Evolutionary conservation across 2,797 vertebrate genomes (phyloP), one percentile per base, ranked within the genome.

Genomic region (Buceros bicornis): DNA sequence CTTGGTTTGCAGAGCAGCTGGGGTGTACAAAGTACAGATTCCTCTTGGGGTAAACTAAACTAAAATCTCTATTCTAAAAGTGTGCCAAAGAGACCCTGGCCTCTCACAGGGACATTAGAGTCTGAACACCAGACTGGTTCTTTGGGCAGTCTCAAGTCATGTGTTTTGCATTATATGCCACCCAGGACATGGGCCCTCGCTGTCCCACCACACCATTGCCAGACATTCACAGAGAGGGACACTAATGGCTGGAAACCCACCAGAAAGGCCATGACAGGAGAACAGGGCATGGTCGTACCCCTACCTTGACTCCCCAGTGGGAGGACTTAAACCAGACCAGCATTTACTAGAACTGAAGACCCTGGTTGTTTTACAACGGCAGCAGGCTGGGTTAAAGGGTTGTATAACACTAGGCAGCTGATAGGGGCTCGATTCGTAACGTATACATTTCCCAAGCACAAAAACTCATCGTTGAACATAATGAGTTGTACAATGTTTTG

Each of bases 401-500:
- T 45, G 24, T 25, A 6, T 25, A 70, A 84, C 25, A 72, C 22
- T 35, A 65, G 53, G 28, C 31, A 90, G 60, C 28, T 72, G n/a
- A 70, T 65, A 24, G 0, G 5, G 21, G 16, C 21, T 58, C 18
- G 69, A 8, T 71, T 73, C 13, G 28, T 60, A 57, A 80, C 15
- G 1, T 16, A 80, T 35, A 76, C 29, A 10, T 64, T 89, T 92
- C 53, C 33, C 24, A 64, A 69, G 20, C 50, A 64, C 29, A 92
- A 77, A 83, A 93, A 29, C 14, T 83, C 90, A 72, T 66, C 77
- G 61, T 94, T 93, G 66, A 93, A 65, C 29, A 45, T 50, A 62
- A 74, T 60, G 33, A 85, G 37, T 28, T 79, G 22, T 62, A 26
- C 51, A 42, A 64, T 82, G 80, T 93, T 96, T 94, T 77, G 40